Evolutionary conservation across 2,113 vertebrate species (phyloP), one percentile per base, ranked within the genome.

Genomic region (Tetrao urogallus): DNA sequence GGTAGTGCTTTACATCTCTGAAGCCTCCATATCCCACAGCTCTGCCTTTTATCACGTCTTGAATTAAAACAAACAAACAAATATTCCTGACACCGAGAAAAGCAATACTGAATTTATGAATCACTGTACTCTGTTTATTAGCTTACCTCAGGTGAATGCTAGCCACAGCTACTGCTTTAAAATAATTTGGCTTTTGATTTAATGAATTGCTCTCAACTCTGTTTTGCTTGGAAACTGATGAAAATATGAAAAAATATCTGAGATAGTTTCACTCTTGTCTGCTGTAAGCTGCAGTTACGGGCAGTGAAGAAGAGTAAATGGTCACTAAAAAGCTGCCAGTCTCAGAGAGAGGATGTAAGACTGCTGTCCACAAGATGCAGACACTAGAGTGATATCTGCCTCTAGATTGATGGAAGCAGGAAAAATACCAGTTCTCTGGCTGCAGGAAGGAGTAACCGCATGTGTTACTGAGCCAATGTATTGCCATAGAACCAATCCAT

Each of bases 381-480:
- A 42, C 27, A 18, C 54, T 30, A 42, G 2, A 48, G 36, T 21
- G n/a, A 57, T 57, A 57, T 57, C 30, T 57, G 32, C 30, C 28
- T 32, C 54, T 28, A 42, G 2, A 54, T 28, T 21, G 32, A 76
- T 16, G 38, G n/a, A 77, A 11, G 16, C 28, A 34, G 1, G 63
- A n/a, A 17, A 30, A 34, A n/a, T 1, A 14, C 3, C 1, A 4
- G 56, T 40, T 58, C n/a, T 76, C 54, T 40, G 67, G 67, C 45
- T 36, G 43, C 30, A 34, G 63, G 28, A 43, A 92, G 86, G 71
- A 66, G 45, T 13, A 24, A 74, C 0, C 73, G 42, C 32, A 47
- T 0, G 1, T 38, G 74, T n/a, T 42, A 48, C 40, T 24, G 40
- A 38, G 48, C 21, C n/a, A n/a, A n/a, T 0, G 14, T 24, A 42